Conservation (phyloP, 2,888 invertebrate genomes). For the Rhagium mordax region DNA sequence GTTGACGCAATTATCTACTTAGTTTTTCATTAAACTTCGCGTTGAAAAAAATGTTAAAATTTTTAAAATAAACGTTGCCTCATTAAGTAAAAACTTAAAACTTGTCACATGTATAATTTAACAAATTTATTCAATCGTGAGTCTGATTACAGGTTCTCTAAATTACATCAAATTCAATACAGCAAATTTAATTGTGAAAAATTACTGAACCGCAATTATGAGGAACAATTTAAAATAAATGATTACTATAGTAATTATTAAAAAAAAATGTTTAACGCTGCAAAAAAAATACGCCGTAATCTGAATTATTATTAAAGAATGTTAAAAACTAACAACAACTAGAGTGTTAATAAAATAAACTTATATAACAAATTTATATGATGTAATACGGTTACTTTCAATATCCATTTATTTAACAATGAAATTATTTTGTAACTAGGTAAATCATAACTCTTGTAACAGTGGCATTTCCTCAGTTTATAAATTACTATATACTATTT, state of each 20-base stretch:
- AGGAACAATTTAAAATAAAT: background rate
- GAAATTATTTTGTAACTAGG: too few species aligned
- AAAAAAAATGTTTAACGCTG: too few species aligned
- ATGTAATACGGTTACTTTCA: background rate
- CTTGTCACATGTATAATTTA: too few species aligned
- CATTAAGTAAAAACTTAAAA: too few species aligned
- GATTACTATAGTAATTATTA: background rate
- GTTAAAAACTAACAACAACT: background rate
- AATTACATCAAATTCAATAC: background rate
- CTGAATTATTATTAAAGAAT: background rate
- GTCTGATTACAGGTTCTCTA: background rate
- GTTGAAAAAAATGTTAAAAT: background rate
- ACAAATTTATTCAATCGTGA: too few species aligned
- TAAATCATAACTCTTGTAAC: too few species aligned
- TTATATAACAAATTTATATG: background rate
- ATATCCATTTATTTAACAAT: too few species aligned
- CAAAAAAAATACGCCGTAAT: background rate
- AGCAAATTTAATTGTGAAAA: background rate
- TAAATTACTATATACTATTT: too few species aligned
- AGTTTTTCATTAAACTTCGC: background rate
- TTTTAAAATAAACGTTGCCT: background rate
- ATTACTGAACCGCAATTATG: background rate
- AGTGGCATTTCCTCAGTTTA: too few species aligned
- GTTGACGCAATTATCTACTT: background rate
- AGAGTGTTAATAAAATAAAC: background rate